These are phyloP conservation scores for Lerema accius DNA, from an alignment of 1,140 invertebrate species.

Conservation along the genomic window DNA sequence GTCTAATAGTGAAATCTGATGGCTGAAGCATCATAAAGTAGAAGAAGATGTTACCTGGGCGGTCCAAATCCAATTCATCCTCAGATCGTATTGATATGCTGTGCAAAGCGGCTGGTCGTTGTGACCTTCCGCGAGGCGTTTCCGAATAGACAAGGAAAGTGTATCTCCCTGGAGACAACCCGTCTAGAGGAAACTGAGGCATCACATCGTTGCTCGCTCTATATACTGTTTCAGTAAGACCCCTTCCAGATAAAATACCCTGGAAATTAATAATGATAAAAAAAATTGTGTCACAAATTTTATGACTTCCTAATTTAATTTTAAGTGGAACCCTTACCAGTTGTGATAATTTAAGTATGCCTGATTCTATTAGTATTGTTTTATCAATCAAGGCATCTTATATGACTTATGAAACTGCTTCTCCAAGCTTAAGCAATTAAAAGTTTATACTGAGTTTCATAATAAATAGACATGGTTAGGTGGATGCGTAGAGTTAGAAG, in stretches of 20 bases:
- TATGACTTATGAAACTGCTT: too few relatives aligned
- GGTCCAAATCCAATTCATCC: slow-evolving; percentile 67
- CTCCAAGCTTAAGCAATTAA: neutral
- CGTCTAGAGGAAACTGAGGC: slow-evolving; percentile 68
- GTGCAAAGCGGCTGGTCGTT: slow-evolving; percentile 66
- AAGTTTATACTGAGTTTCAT: neutral
- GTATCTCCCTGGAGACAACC: slow-evolving; percentile 66
- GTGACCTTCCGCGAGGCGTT: slow-evolving; percentile 67
- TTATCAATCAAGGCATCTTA: too few relatives aligned
- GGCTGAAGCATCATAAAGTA: too few relatives aligned
- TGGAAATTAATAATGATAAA: too few relatives aligned
- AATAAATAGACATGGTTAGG: slow-evolving; percentile 22
- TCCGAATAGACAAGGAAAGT: slow-evolving; percentile 74
- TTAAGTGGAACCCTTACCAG: too few relatives aligned
- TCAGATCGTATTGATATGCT: slow-evolving; percentile 60
- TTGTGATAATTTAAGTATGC: too few relatives aligned
- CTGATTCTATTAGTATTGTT: too few relatives aligned
- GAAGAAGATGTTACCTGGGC: too few relatives aligned
- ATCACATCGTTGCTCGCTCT: slow-evolving; percentile 64
- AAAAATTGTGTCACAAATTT: too few relatives aligned
- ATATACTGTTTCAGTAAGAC: slow-evolving; percentile 67
- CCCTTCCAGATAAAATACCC: slow-evolving; percentile 65
- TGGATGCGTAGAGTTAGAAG: too few relatives aligned
- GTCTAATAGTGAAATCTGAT: too few relatives aligned
- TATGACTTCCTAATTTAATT: too few relatives aligned